Conservation (phyloP, 2,113 vertebrate genomes). For the Smithornis capensis region DNA sequence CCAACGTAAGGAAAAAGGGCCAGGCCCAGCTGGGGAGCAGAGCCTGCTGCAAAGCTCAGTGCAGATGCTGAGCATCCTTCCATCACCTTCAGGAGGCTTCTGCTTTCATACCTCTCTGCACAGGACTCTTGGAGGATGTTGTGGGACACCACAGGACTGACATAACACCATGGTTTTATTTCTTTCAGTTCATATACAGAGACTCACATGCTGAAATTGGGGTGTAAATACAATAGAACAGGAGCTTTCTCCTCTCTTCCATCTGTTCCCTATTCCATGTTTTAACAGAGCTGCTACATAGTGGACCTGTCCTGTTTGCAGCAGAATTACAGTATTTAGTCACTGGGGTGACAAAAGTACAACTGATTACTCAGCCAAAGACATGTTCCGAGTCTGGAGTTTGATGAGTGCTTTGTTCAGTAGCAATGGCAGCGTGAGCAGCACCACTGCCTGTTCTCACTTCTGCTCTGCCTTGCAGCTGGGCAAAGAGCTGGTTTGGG, state of each 20-base stretch:
- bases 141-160: rapidly evolving
- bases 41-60: background rate
- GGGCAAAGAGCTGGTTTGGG: constrained; percentile 19
- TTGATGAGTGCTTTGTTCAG: background rate
- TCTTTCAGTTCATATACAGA: background rate
- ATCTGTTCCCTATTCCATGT: background rate
- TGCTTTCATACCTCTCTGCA: background rate
- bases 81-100: background rate
- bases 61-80: background rate
- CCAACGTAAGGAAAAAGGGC: background rate
- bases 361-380: background rate
- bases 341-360: background rate
- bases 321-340: background rate
- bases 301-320: background rate
- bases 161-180: background rate
- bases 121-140: background rate
- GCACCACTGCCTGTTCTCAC: background rate
- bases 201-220: background rate
- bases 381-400: background rate
- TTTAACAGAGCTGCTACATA: background rate
- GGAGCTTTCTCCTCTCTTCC: background rate
- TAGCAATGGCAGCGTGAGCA: background rate
- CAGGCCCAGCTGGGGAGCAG: background rate
- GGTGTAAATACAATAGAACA: background rate
- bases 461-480: constrained; percentile 22